Conservation (phyloP, 2,888 invertebrate species). For the Caprella mutica region DNA sequence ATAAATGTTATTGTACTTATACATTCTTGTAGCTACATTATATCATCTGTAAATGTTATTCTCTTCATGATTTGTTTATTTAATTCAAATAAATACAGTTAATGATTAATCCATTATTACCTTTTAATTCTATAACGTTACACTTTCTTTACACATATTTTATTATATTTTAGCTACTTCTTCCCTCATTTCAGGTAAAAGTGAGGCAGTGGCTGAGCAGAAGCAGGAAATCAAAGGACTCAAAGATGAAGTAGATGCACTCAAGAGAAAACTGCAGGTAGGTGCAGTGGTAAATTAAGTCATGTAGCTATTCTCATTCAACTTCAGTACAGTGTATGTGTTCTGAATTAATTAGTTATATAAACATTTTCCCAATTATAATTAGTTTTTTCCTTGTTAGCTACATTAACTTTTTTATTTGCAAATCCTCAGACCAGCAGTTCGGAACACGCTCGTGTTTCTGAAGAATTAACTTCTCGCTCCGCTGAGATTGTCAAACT, state of each 20-base stretch:
- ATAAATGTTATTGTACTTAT: constrained; percentile 11
- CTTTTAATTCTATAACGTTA: constrained; percentile 5
- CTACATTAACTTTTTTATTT: background rate
- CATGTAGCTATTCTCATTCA: background rate
- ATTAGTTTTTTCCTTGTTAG: background rate
- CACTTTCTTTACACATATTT: constrained; percentile 6
- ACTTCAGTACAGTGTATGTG: background rate
- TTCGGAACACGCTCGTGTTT: background rate
- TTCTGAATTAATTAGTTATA: background rate
- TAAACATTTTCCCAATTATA: background rate
- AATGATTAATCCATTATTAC: constrained; percentile 10
- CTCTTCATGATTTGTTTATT: constrained; percentile 9
- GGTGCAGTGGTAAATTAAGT: background rate
- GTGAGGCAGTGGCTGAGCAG: constrained; percentile 18
- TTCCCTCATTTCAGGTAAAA: constrained; percentile 9
- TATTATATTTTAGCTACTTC: background rate
- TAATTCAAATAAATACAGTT: constrained; percentile 16
- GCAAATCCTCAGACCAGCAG: background rate
- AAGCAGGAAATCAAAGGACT: constrained; percentile 31
- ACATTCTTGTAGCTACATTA: background rate
- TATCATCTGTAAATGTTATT: background rate
- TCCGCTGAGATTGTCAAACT: background rate
- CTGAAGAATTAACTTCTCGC: background rate
- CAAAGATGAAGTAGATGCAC: constrained; percentile 28
- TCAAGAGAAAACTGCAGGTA: constrained; percentile 33